These are phyloP conservation scores for Oenanthe oenanthe DNA, from an alignment of 2,113 vertebrate species.

Conservation along the genomic window DNA sequence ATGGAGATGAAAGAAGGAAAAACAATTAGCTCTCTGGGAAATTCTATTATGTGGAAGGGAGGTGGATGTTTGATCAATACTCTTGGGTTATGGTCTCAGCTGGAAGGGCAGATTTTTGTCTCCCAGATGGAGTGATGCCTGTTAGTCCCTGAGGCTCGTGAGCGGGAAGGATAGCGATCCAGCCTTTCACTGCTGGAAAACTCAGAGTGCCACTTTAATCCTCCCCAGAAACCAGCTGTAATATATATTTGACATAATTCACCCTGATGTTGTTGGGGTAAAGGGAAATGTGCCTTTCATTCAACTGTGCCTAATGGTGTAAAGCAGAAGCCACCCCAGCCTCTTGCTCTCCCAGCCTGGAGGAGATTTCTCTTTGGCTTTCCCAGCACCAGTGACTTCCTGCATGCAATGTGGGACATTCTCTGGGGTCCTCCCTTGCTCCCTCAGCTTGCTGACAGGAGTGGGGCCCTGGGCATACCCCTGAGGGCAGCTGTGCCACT, in stretches of 20 bases:
- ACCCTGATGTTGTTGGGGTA: not conserved
- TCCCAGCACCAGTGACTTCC: not conserved
- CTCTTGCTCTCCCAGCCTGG: not conserved
- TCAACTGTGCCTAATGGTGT: not conserved
- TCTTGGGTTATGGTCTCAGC: constrained; percentile 18
- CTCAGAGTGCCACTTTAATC: not conserved
- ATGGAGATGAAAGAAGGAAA: constrained; percentile 61
- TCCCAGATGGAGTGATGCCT: constrained; percentile 40
- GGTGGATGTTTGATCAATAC: constrained; percentile 61
- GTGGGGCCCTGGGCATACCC: fast-evolving
- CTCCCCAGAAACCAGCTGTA: not conserved
- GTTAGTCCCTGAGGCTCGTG: constrained; percentile 18
- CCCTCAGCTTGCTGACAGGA: fast-evolving
- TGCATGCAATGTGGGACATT: fast-evolving
- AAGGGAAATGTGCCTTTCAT: not conserved
- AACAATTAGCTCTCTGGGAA: constrained; percentile 63
- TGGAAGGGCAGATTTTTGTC: constrained; percentile 54
- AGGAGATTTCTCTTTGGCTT: not conserved
- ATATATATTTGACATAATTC: not conserved
- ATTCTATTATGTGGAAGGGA: constrained; percentile 60
- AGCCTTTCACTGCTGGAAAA: constrained; percentile 15
- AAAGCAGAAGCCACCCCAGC: not conserved
- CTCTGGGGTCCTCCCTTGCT: not conserved
- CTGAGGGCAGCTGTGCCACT: not conserved
- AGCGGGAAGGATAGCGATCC: not conserved